Conservation (phyloP, 2,113 vertebrate species). For the Paraplagusia blochii region DNA sequence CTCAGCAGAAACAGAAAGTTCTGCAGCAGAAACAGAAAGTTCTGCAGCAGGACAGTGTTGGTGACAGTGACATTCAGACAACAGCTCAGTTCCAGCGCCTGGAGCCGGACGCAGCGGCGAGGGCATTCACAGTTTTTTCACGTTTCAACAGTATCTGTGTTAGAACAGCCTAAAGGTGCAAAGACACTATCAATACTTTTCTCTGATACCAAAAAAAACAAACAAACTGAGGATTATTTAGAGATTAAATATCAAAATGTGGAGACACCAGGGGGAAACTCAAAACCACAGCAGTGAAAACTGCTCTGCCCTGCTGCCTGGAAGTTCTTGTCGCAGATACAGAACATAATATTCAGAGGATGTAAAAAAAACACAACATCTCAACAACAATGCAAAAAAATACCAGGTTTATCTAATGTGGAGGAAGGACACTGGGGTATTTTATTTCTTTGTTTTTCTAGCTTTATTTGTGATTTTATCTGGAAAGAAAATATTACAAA, state of each 20-base stretch:
- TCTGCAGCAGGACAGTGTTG: constrained; percentile 1
- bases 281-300: constrained; percentile 70
- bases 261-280: constrained; percentile 77
- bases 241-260: constrained; percentile 85
- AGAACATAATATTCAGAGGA: constrained; percentile 8
- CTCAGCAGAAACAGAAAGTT: neutral
- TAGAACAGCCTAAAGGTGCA: neutral
- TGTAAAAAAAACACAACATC: no score
- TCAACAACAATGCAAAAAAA: no score
- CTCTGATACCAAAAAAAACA: neutral
- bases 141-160: no score
- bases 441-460: no score
- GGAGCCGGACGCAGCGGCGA: neutral
- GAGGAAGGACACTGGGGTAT: no score
- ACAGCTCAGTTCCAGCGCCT: neutral
- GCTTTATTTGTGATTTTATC: no score
- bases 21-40: neutral
- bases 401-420: no score
- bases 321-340: constrained; percentile 39
- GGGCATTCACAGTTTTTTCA: neutral
- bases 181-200: constrained; percentile 7
- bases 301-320: constrained; percentile 65
- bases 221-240: constrained; percentile 84
- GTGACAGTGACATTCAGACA: constrained; percentile 9
- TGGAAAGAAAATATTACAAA: no score